Conservation (phyloP, 2,888 invertebrate species). For the Rhamphomyia laevipes region DNA sequence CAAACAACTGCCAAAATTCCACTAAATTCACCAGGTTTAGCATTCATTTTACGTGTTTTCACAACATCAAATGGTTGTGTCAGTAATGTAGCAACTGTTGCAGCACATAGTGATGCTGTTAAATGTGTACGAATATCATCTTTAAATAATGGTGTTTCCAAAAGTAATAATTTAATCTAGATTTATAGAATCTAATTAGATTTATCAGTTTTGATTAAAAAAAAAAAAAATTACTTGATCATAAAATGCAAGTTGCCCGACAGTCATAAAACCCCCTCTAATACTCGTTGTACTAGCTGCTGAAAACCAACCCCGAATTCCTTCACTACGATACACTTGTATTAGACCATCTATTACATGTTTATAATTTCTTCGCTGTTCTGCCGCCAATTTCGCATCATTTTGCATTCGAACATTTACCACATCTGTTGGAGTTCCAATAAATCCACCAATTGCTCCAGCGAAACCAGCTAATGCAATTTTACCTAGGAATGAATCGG, state of each 20-base stretch:
- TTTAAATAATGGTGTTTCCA: conserved; percentile 53
- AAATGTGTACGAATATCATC: conserved; percentile 87
- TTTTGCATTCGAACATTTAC: conserved; percentile 99
- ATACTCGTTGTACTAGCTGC: conserved; percentile 81
- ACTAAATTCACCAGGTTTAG: conserved; percentile 80
- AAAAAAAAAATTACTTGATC: conserved; percentile 61
- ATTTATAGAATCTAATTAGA: background rate
- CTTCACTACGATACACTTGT: conserved; percentile 72
- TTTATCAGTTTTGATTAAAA: background rate
- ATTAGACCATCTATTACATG: conserved; percentile 87
- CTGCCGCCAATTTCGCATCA: conserved; percentile 81
- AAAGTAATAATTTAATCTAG: conserved; percentile 53
- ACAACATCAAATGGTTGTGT: conserved; percentile 97
- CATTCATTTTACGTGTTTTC: conserved; percentile 97
- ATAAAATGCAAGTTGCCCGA: conserved; percentile 95
- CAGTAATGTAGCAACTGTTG: conserved; percentile 45
- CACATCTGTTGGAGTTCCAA: conserved; percentile 94
- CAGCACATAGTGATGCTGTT: conserved; percentile 72
- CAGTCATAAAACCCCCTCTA: conserved; percentile 84
- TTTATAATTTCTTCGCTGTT: conserved; percentile 86
- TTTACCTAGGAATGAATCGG: conserved; percentile 46
- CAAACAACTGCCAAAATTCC: conserved; percentile 59
- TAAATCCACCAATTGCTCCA: conserved; percentile 81
- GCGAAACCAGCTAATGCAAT: conserved; percentile 47
- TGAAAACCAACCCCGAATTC: conserved; percentile 65